Base-by-base conservation (phyloP, 2,888 invertebrate species). In the Ophraella communa region DNA sequence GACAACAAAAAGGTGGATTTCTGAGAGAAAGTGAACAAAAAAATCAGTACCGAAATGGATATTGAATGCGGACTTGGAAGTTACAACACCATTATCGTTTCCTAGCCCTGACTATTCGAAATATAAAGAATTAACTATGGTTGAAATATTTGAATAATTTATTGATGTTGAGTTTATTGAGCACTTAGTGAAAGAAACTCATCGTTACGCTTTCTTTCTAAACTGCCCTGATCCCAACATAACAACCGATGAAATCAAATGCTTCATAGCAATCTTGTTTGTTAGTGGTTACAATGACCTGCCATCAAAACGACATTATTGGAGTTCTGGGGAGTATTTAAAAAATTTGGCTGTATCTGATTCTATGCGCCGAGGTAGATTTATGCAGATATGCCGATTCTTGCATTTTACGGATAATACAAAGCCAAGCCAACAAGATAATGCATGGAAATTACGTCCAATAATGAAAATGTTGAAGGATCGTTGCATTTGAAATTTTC, bases 81-180 rank as follows among this genome's bases (percentile, higher is more conserved):
- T 8, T 27, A 8, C 27, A 27, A 27, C 4, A 27, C 27, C 27
- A 27, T 27, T 27, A 27, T 27, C 8, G 27, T 27, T 27, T 27
- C 27, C 27, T 27, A 3, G 27, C 27, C 27, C 27, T 27, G 27
- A 39, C 14, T 39, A 39, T 39, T n/a, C 39, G n/a, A 39, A 39
- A 54, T 51, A 11, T 23, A n/a, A 51, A n/a, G 7, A 51, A 23
- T 21, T 51, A 23, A 21, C 24, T n/a, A 51, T 33, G 11, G 33
- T 33, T 33, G 11, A 54, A 20, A 54, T 54, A 35, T 54, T 54
- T 20, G 54, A 54, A 54, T 7, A 54, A 20, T 54, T 54, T 35
- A 21, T 54, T 11, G 51, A 51, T 51, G 51, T 21, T 20, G 24
- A 20, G 21, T 51, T 51, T 51, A 51, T 51, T 14, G 10, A 51